Evolutionary conservation across 2,113 vertebrate genomes (phyloP), one percentile per base, ranked within the genome.

Genomic region (Craseonycteris thonglongyai): DNA sequence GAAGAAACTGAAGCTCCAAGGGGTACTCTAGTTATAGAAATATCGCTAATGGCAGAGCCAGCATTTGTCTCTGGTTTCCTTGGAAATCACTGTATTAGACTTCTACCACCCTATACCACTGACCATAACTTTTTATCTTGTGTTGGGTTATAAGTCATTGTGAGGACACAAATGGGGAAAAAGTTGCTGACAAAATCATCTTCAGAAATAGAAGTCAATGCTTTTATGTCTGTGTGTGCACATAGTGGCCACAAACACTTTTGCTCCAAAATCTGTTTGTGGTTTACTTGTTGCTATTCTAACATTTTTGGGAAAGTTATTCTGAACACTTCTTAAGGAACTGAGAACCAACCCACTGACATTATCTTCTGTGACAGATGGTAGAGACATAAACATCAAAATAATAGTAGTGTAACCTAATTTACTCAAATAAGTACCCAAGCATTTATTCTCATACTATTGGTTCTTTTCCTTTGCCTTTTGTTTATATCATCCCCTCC

Each of bases 291-390:
- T 8, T 93, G 47, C 58, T 40, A 80, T 76, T 93, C 33, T 96
- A 22, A 96, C 88, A 91, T 85, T 63, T 61, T 78, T 81, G 87
- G 91, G 91, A 95, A 90, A 95, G 95, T 94, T 87, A 18, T 61
- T 75, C 22, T 61, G 21, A 81, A 61, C 26, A 42, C 68, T 83
- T 94, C 61, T 76, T 66, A 95, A 96, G 69, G 58, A 96, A 85
- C 79, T 51, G 91, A 96, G 91, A 93, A 59, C 22, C 33, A 61
- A 45, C 47, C n/a, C 40, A 30, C 40, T 90, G 87, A 92, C 93
- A 56, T 88, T 97, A 96, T 93, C 84, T 81, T 85, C 30, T 74
- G 42, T 26, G 84, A n/a, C 14, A 88, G 74, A 33, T 3, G 8
- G 26, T 33, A 68, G 51, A 93, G 45, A 42, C n/a, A 58, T 42